Evolutionary conservation across 2,797 vertebrate genomes (phyloP).

Genomic region (Pterois miles): DNA sequence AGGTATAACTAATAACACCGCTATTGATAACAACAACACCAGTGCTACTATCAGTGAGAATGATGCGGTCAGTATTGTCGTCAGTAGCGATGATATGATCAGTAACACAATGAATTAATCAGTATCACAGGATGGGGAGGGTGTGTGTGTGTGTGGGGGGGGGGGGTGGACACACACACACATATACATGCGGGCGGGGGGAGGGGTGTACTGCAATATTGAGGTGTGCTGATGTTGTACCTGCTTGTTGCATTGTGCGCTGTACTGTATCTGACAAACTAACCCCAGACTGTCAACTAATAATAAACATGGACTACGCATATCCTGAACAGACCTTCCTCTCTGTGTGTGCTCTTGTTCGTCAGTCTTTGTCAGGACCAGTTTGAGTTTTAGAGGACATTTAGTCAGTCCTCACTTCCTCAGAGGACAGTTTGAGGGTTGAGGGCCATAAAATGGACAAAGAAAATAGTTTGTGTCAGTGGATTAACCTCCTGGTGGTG

Average conservation of each 20-base stretch:
- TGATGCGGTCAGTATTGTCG: slow-evolving; percentile 8
- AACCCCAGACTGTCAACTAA: slow-evolving; percentile 75
- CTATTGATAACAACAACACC: slow-evolving; percentile 20
- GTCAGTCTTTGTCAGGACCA: background rate
- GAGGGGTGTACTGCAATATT: slow-evolving; percentile 38
- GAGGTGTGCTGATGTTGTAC: slow-evolving; percentile 74
- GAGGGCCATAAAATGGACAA: too few relatives aligned
- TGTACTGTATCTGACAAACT: slow-evolving; percentile 75
- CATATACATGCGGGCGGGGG: background rate
- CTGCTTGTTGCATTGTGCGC: slow-evolving; percentile 81
- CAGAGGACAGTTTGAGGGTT: too few relatives aligned
- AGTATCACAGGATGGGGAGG: slow-evolving; percentile 27
- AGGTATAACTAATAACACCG: slow-evolving; percentile 45
- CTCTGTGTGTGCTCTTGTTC: background rate
- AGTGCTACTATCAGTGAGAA: slow-evolving; percentile 18
- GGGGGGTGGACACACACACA: background rate
- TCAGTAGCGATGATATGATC: slow-evolving; percentile 8
- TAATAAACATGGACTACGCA: slow-evolving; percentile 41
- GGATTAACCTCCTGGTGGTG: too few relatives aligned
- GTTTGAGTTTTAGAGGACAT: background rate
- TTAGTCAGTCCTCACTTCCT: too few relatives aligned
- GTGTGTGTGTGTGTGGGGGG: background rate
- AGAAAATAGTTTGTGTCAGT: too few relatives aligned
- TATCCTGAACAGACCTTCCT: background rate
- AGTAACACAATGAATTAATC: slow-evolving; percentile 16